A percentile compares a stretch with the other conserved stretches of the same genome.
These are phyloP conservation scores for Ctenoplectra terminalis DNA, from an alignment of 1,140 invertebrate genomes.

Conservation along the genomic window DNA sequence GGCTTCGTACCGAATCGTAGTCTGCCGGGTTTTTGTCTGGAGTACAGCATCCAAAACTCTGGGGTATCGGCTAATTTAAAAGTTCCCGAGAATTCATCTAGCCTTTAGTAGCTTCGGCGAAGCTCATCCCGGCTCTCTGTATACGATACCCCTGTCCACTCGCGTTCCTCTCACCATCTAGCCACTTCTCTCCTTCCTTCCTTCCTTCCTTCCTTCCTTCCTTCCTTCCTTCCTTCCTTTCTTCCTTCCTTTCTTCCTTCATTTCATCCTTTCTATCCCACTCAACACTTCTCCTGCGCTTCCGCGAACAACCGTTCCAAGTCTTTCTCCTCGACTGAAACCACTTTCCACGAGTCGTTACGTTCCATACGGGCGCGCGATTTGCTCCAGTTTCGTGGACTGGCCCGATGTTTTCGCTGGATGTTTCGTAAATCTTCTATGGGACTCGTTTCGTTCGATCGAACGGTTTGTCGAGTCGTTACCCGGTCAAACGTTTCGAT, in stretches of 20 bases:
- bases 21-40: conserved; percentile 60
- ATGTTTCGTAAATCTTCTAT: conserved; percentile 6
- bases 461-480: not conserved
- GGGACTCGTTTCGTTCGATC: conserved; percentile 22
- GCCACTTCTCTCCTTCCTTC: not conserved
- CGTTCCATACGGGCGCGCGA: not conserved
- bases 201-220: too few species aligned
- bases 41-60: conserved; percentile 54
- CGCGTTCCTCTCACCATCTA: not conserved
- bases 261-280: not conserved
- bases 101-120: conserved; percentile 60
- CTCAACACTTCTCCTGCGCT: not conserved
- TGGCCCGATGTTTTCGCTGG: not conserved
- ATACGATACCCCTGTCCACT: conserved; percentile 30
- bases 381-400: not conserved
- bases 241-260: not conserved
- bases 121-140: conserved; percentile 33
- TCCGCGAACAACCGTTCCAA: not conserved
- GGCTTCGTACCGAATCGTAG: conserved; percentile 35
- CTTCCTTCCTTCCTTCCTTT: not conserved
- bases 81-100: conserved; percentile 69
- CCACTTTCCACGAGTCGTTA: conserved; percentile 25
- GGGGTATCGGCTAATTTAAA: conserved; percentile 69
- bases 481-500: not conserved
- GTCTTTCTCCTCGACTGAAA: not conserved